Evolutionary conservation across 2,888 invertebrate species (phyloP).

Genomic region (Lasioglossum villosulum): DNA sequence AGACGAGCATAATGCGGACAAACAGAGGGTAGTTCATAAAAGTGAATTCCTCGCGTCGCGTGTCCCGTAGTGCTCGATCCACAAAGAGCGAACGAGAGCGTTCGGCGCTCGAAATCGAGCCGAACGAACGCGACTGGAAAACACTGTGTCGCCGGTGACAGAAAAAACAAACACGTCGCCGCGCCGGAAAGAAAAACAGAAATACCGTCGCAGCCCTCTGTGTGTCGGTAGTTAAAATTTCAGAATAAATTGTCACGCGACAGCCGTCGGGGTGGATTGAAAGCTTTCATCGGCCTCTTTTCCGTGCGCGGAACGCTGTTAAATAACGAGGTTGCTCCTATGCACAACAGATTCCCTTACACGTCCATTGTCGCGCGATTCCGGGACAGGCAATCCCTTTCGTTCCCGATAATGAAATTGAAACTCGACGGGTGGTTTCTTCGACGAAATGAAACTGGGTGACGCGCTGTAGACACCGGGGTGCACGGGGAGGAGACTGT

Average conservation of each 20-base stretch:
- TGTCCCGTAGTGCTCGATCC: not conserved
- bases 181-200: not conserved
- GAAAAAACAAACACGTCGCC: not conserved
- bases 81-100: not conserved
- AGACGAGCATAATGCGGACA: not conserved
- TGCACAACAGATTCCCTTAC: constrained; percentile 46
- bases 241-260: constrained; percentile 36
- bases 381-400: constrained; percentile 34
- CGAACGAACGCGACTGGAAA: constrained; percentile 4
- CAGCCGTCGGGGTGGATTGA: not conserved
- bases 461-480: not conserved
- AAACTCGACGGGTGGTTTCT: constrained; percentile 49
- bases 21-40: not conserved
- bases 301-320: not conserved
- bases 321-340: constrained; percentile 38
- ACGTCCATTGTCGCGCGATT: constrained; percentile 41
- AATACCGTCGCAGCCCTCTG: not conserved
- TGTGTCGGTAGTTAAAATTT: constrained; percentile 23
- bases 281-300: constrained; percentile 29
- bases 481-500: not conserved
- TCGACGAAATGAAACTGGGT: constrained; percentile 12
- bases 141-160: not conserved
- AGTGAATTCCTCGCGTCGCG: not conserved
- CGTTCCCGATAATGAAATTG: constrained; percentile 63
- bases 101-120: not conserved